A percentile compares a stretch with the other conserved stretches of the same genome.
phyloP scores from a whole-genome alignment of 2,797 vertebrate species.

The Lindbergichthys nudifrons region DNA sequence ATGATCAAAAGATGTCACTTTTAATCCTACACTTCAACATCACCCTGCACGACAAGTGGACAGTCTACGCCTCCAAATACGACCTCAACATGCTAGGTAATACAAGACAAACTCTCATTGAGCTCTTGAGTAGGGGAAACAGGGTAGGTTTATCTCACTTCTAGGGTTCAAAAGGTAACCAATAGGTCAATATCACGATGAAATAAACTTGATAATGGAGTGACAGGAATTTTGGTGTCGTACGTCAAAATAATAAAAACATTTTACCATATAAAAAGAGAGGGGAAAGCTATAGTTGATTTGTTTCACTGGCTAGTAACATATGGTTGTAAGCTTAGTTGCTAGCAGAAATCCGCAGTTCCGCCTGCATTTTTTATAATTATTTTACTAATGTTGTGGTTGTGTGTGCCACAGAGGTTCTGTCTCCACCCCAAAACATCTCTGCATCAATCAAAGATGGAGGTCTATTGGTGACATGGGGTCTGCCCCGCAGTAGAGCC shows the following conservation, averaged over 20 bases:
- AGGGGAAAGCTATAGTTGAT: neutral
- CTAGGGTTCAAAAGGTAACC: neutral
- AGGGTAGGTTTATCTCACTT: neutral
- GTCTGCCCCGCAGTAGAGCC: fast-evolving
- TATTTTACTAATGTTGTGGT: neutral
- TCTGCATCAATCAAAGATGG: constrained; percentile 33
- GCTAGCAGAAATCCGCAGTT: neutral
- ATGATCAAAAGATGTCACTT: fast-evolving
- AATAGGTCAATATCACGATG: neutral
- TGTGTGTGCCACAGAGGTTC: constrained; percentile 54
- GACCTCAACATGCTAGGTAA: constrained; percentile 24
- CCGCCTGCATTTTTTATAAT: neutral
- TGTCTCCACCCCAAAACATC: constrained; percentile 57
- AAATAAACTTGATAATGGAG: neutral
- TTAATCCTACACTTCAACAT: constrained; percentile 52
- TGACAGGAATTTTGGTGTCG: neutral
- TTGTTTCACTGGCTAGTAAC: too few species aligned
- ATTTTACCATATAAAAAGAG: neutral
- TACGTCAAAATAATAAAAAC: neutral
- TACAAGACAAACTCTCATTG: neutral
- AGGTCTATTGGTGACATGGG: constrained; percentile 60
- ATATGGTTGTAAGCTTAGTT: neutral
- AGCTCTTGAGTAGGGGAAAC: neutral
- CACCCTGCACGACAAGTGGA: constrained; percentile 24
- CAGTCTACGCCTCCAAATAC: neutral